Base-by-base conservation (phyloP, 2,113 vertebrate species). In the Cottus gobio region DNA sequence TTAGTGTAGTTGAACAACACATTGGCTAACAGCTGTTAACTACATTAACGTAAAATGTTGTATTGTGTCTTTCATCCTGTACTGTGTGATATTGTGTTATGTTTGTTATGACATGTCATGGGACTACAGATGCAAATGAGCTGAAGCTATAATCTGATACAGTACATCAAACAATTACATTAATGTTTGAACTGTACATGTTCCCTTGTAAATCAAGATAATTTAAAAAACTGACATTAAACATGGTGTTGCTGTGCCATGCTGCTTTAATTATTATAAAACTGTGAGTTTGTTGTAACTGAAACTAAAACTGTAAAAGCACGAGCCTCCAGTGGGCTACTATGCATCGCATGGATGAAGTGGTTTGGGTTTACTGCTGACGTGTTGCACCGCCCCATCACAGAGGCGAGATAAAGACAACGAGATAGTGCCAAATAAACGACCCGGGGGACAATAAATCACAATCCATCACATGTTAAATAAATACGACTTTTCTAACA, bases 361-460 rank as follows among this genome's bases (percentile, higher is more conserved):
- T 44, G 46, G 57, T 22, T 60, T 52, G 66, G 46, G 46, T 58
- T 61, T 57, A 92, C 80, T 94, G 97, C 96, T 97, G 97, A 97
- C 97, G 97, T 97, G 97, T 97, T 95, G 91, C 85, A 93, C 83
- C 84, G 79, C 89, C 91, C 87, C 75, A 44, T 75, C 60, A 2
- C 75, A 58, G 8, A 58, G 44, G 30, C 24, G 57, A 63, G 22
- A 2, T 30, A 31, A 31, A 54, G 13, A 68, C 13, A 52, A 30
- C 9, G 7, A 39, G 24, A 30, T 20, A 60, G 39, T 62, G 18
- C 5, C 6, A 16, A 52, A 66, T 44, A 9, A 74, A 12, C 56
- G 13, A 28, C 30, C 34, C 20, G 5, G 24, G 1, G 18, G 22
- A 8, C 39, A 44, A 20, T 39, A 28, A 50, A 73, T 11, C 31